Base-by-base conservation (phyloP, 2,888 invertebrate genomes). In the Muschampia plurimacula region DNA sequence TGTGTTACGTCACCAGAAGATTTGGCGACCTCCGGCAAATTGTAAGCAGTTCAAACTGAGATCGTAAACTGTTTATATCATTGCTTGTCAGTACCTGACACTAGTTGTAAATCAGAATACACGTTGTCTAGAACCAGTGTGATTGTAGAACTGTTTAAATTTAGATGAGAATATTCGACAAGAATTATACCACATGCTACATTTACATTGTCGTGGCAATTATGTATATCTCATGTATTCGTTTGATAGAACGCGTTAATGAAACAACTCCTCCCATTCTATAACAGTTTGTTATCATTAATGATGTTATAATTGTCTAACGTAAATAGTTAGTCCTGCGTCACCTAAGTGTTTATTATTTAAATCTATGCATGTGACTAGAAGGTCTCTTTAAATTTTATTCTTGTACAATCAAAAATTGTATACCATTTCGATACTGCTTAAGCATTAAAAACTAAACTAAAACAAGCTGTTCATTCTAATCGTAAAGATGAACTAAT, bases 1-100 rank as follows among this genome's bases (percentile, higher is more conserved):
- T 71, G 71, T 71, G 68, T 68, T 73, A 63, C 75, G 73, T 75
- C 70, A 71, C 39, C 59, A 28, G 36, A 32, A 55, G 44, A 59
- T 65, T 22, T 46, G 32, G 44, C 36, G 65, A 59, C 59, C 64
- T 65, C 46, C 36, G 57, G 41, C 36, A 46, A 32, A 68, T 46
- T 46, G 68, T 60, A 60, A 68, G 32, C 59, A 49, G 49, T 22
- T 49, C 32, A 55, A 52, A 39, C 39, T 4, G 12, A 55, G 22
- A 32, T 46, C 46, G 7, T 67, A 28, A 44, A 59, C 46, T 59
- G 44, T 59, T 67, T 67, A 15, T 67, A 59, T 57, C 41, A 67
- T n/a, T n/a, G 28, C n/a, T 15, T 66, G 46, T 64, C 57, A 32
- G 57, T 32, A 59, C 22, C 52, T 52, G 52, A 6, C 7, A 52